phyloP scores from a whole-genome alignment of 2,888 invertebrate genomes.

The Synergus japonicus region DNA sequence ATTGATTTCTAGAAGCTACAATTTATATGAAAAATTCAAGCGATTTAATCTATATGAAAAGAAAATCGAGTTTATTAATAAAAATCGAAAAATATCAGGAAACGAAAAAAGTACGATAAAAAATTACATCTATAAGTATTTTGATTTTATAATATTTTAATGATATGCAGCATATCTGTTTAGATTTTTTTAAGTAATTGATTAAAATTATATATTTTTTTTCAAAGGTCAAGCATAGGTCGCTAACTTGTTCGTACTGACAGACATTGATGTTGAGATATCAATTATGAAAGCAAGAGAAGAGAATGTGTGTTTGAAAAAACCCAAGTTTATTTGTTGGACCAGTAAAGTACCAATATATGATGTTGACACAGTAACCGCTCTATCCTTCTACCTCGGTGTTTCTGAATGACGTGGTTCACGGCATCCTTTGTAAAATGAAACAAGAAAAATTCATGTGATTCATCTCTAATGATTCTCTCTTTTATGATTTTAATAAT shows the following conservation, averaged over 20 bases:
- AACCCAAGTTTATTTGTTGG: slow-evolving; percentile 70
- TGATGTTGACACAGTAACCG: slow-evolving; percentile 68
- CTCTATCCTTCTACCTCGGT: slow-evolving; percentile 59
- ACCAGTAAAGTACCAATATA: slow-evolving; percentile 68
- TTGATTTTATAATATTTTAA: not conserved
- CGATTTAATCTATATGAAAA: not conserved
- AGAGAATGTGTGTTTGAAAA: slow-evolving; percentile 55
- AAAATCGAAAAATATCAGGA: not conserved
- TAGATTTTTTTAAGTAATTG: not conserved
- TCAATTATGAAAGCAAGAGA: slow-evolving; percentile 44
- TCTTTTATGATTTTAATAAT: not conserved
- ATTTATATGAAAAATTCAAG: not conserved
- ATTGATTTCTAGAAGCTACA: not conserved
- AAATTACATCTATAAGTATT: not conserved
- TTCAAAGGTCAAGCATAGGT: not conserved
- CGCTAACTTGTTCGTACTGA: slow-evolving; percentile 8
- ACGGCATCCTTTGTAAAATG: slow-evolving; percentile 69
- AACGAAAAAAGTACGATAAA: not conserved
- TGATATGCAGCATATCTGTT: not conserved
- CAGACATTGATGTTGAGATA: slow-evolving; percentile 42
- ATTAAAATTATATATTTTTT: not conserved
- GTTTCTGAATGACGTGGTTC: slow-evolving; percentile 61
- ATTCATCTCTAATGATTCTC: not conserved
- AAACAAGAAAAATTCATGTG: slow-evolving; percentile 48
- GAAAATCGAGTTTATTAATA: not conserved